phyloP scores from a whole-genome alignment of 35 echinoderm and acorn worm genomes.

The Nesometra sesokonis region DNA sequence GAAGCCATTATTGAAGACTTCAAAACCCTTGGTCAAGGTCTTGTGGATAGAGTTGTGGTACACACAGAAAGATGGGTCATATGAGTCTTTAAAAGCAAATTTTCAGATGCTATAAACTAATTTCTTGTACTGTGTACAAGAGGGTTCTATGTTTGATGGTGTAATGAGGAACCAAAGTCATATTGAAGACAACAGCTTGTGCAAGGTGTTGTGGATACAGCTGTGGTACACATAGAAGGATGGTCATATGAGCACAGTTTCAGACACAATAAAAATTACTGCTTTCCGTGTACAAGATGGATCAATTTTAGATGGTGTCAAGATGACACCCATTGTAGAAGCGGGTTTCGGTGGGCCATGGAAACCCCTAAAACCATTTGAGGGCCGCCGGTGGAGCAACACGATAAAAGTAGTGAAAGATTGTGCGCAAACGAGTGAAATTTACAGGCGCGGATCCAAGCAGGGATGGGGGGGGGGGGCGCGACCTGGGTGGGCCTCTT shows the following conservation, averaged over 20 bases:
- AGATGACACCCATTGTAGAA: too few species aligned
- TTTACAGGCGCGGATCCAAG: too few species aligned
- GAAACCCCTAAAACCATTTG: too few species aligned
- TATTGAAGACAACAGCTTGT: conserved; percentile 5
- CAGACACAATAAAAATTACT: neutral
- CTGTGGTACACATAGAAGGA: neutral
- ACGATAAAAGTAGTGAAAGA: too few species aligned
- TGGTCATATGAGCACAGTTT: neutral
- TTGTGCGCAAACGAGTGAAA: too few species aligned
- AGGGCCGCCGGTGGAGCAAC: too few species aligned
- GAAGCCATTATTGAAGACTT: conserved; percentile 12
- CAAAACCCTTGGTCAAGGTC: neutral
- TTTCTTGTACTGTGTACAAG: neutral
- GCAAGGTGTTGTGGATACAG: neutral
- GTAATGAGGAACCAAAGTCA: neutral
- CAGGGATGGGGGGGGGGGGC: too few species aligned
- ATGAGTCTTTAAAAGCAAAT: too few species aligned
- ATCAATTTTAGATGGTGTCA: neutral
- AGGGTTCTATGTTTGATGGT: neutral
- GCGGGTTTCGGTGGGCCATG: too few species aligned
- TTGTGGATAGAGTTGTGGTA: neutral
- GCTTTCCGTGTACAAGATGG: neutral
- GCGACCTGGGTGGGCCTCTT: too few species aligned
- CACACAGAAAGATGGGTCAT: conserved; percentile 7
- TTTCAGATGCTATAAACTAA: neutral